Evolutionary conservation across 64 coral and sea anemone species (phyloP).

Genomic region (Hydrozoanthus tunicans): DNA sequence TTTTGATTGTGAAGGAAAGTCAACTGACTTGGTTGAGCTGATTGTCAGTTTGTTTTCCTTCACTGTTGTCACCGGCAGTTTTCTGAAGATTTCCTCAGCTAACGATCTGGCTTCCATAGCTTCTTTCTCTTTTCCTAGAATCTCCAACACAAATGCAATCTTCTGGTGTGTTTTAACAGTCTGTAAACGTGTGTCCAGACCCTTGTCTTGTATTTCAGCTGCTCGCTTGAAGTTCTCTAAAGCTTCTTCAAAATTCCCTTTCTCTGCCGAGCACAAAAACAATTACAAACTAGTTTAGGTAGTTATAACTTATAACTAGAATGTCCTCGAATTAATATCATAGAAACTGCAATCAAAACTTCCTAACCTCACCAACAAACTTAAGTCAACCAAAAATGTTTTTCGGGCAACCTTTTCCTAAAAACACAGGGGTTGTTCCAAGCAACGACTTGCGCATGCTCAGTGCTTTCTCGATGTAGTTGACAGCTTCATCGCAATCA

Average conservation of each 20-base stretch:
- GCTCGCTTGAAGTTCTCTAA: neutral
- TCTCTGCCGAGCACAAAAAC: neutral
- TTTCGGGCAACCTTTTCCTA: no score
- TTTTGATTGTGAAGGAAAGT: neutral
- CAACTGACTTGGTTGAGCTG: neutral
- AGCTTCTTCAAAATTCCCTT: neutral
- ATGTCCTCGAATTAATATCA: no score
- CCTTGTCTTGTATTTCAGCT: constrained; percentile 31
- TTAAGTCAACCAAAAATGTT: no score
- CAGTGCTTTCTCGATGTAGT: constrained; percentile 10
- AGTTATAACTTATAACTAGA: no score
- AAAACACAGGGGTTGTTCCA: neutral
- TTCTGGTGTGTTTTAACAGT: neutral
- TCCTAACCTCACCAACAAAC: no score
- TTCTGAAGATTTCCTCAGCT: neutral
- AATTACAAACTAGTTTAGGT: no score
- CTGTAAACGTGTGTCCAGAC: constrained; percentile 17
- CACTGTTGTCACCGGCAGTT: neutral
- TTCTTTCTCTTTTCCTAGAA: neutral
- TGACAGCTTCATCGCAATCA: constrained; percentile 42
- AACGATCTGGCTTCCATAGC: neutral
- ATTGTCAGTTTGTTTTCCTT: neutral
- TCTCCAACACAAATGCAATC: neutral
- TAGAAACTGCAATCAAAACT: no score
- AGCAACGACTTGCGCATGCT: constrained; percentile 11